Evolutionary conservation across 2,888 invertebrate species (phyloP), one percentile per base, ranked within the genome.

Genomic region (Tenthredo mesomela): DNA sequence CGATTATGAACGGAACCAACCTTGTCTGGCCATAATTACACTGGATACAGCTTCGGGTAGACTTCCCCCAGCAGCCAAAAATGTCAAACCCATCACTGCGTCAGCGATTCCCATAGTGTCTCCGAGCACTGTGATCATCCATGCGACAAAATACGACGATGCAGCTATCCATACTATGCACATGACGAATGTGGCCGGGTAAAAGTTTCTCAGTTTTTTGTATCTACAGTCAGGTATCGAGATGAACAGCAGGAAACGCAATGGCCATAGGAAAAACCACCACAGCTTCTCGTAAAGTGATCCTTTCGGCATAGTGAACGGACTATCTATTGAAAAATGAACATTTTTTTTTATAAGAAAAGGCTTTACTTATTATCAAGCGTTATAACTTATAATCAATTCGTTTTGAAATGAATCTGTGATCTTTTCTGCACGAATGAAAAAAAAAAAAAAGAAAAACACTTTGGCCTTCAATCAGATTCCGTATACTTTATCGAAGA

Each of bases 101-200:
- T 98, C 98, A 0, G 98, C 97, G 78, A 98, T 97, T 5, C 95
- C 94, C 67, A 98, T 95, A 0, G 97, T 96, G 87, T 96, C 95
- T 43, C 98, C 98, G 87, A 98, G 96, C 4, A 97, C 95, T 47
- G 97, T 96, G 92, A 98, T 96, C 96, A 98, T 97, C 98, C 99
- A 99, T 0, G 98, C 97, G 40, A 98, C 97, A 84, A 98, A 89
- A 91, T 98, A 99, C 0, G 98, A 97, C 87, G 97, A 96, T 0
- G 94, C 92, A 2, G 97, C 98, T 87, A 99, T 97, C 96, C 97
- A 98, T 1, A 97, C 92, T 40, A 98, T 96, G 91, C 98, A 98
- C 96, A 98, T 96, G 21, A 97, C 87, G 91, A 99, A 98, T 0
- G 98, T 96, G 0, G 97, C 65, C 0, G 97, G 96, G 91, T 97